Evolutionary conservation across 2,113 vertebrate genomes (phyloP).

Genomic region (Pampusana beccarii): DNA sequence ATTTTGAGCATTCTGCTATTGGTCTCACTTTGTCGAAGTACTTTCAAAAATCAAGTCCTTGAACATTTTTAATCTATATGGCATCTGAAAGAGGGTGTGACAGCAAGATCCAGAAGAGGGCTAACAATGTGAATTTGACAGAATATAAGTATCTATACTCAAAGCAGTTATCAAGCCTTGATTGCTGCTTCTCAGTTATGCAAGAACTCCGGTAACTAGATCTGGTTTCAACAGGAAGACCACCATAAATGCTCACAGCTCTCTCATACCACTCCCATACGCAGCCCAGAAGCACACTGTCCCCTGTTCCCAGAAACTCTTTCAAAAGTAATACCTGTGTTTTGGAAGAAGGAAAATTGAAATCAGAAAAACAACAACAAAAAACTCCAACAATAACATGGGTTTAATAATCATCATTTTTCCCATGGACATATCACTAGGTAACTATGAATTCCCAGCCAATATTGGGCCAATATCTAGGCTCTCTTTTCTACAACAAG

Average conservation of each 20-base stretch:
- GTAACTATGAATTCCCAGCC: not conserved
- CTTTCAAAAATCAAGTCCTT: not conserved
- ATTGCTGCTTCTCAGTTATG: not conserved
- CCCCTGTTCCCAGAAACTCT: not conserved
- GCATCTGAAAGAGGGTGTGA: not conserved
- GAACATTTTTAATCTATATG: not conserved
- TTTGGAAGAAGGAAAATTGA: not conserved
- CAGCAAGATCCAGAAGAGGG: not conserved
- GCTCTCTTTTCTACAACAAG: not conserved
- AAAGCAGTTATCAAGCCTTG: not conserved
- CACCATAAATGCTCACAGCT: not conserved
- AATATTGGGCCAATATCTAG: not conserved
- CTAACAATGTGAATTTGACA: not conserved
- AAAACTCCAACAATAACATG: fast-evolving
- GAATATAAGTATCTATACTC: not conserved
- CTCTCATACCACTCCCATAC: not conserved
- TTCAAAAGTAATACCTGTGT: not conserved
- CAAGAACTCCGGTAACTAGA: not conserved
- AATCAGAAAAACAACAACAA: not conserved
- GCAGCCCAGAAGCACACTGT: not conserved
- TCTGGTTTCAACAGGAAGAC: not conserved
- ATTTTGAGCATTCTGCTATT: not conserved
- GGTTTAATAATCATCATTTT: not conserved
- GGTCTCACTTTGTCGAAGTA: not conserved
- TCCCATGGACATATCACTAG: not conserved